These are phyloP conservation scores for Cephalophus harveyi DNA, from an alignment of 2,113 vertebrate genomes.

Conservation along the genomic window DNA sequence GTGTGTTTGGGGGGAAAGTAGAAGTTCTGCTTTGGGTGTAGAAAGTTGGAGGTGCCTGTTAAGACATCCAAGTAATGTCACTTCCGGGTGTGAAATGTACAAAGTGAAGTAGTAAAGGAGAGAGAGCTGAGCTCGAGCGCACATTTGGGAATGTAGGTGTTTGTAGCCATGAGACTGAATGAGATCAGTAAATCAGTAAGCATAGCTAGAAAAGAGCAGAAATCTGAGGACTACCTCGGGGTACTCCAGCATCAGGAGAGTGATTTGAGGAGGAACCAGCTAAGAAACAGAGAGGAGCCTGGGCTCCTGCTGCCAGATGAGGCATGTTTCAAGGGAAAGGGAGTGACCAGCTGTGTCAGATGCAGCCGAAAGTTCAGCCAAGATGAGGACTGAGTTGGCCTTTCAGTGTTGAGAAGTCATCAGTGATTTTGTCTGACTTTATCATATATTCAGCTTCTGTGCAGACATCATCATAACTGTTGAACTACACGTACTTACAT, in stretches of 20 bases:
- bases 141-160: neutral
- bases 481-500: too few species aligned
- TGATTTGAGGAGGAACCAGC: neutral
- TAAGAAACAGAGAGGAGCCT: neutral
- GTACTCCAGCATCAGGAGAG: neutral
- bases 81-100: neutral
- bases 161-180: neutral
- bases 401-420: neutral
- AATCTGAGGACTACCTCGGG: neutral
- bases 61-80: neutral
- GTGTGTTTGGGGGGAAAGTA: neutral
- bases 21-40: neutral
- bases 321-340: neutral
- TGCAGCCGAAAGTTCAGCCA: neutral
- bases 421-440: neutral
- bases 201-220: neutral
- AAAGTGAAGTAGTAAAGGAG: neutral
- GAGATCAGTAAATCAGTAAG: neutral
- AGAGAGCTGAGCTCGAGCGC: neutral
- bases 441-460: neutral
- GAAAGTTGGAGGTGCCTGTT: neutral
- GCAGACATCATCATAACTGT: neutral
- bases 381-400: neutral
- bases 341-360: neutral
- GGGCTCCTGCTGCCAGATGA: neutral